phyloP scores from a whole-genome alignment of 2,113 vertebrate genomes.

The Calyptomena viridis region DNA sequence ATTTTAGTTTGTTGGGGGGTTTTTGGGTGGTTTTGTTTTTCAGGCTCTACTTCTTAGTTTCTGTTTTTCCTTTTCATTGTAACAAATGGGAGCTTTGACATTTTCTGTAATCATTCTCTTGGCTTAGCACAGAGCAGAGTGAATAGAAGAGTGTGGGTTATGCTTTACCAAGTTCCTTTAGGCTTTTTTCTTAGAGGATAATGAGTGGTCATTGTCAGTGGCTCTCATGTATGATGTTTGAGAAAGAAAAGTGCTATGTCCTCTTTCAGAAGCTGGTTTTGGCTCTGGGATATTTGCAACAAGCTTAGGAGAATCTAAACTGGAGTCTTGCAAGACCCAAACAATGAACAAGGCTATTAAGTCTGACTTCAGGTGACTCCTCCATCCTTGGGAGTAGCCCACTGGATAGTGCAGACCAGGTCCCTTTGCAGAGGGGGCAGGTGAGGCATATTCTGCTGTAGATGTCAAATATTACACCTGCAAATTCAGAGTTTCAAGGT shows the following conservation, averaged over 20 bases:
- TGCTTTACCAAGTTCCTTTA: background rate
- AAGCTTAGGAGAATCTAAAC: background rate
- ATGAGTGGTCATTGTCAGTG: background rate
- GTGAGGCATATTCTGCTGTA: background rate
- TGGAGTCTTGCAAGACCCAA: background rate
- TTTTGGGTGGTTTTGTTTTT: background rate
- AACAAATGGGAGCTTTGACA: background rate
- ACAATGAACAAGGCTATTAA: background rate
- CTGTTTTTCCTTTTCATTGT: background rate
- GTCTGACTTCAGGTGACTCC: background rate
- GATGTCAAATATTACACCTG: background rate
- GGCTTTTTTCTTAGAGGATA: background rate
- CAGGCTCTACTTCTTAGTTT: background rate
- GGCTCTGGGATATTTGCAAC: background rate
- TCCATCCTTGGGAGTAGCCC: rapidly evolving
- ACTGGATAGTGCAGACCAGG: background rate
- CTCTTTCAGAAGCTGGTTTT: background rate
- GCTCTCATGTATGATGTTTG: background rate
- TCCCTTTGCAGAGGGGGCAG: background rate
- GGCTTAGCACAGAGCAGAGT: background rate
- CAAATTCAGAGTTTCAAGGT: background rate
- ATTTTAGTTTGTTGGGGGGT: background rate
- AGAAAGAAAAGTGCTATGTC: background rate
- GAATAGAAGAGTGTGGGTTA: background rate
- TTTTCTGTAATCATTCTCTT: background rate